Evolutionary conservation across 2,797 vertebrate species (phyloP).

Genomic region (Tangara arthus): DNA sequence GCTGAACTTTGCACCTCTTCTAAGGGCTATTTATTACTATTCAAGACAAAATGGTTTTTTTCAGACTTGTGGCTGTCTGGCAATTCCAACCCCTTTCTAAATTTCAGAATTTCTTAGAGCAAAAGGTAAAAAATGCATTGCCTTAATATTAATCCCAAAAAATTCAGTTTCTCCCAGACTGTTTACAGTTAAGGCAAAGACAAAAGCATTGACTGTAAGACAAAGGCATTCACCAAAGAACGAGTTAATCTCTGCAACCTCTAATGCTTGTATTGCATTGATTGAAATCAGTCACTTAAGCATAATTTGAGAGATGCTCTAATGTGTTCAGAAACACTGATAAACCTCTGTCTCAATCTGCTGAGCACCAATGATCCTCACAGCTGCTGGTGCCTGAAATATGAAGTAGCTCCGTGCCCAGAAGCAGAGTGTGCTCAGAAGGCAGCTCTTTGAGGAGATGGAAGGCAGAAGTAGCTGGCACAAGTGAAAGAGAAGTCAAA

Average conservation of each 20-base stretch:
- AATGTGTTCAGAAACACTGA: background rate
- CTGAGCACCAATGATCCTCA: background rate
- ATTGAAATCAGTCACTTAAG: background rate
- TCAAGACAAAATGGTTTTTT: background rate
- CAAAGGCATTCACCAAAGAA: background rate
- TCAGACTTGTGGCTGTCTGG: background rate
- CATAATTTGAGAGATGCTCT: conserved; percentile 11
- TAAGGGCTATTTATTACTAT: background rate
- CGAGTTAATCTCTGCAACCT: background rate
- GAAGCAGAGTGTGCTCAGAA: background rate
- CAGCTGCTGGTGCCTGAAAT: background rate
- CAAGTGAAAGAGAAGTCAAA: background rate
- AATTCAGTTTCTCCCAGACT: background rate
- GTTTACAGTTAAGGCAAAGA: background rate
- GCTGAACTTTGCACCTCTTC: background rate
- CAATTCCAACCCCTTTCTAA: background rate
- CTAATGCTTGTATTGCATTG: background rate
- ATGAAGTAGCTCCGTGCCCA: background rate
- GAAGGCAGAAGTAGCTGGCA: background rate
- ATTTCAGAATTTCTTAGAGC: background rate
- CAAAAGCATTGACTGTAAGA: background rate
- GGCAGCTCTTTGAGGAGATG: background rate
- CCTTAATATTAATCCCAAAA: background rate
- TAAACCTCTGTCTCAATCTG: background rate
- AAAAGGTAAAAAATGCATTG: background rate